Percentiles rank a stretch among this genome's conserved stretches.
These are phyloP conservation scores for Anguilla megastoma DNA, from an alignment of 2,797 vertebrate species.

Conservation along the genomic window DNA sequence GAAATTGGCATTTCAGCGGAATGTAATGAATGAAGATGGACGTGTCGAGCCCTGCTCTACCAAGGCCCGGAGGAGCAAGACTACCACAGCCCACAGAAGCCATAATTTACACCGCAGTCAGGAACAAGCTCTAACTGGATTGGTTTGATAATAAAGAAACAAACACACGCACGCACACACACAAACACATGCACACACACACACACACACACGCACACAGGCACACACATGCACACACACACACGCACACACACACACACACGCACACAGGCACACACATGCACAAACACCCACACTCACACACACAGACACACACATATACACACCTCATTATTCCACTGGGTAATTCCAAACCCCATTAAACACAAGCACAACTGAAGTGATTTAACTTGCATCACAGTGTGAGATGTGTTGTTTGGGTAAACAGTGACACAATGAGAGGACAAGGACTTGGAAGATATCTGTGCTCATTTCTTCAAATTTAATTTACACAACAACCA, in stretches of 20 bases:
- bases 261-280: background rate
- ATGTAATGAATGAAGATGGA: slow-evolving; percentile 32
- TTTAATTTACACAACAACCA: background rate
- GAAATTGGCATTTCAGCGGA: background rate
- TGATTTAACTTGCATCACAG: background rate
- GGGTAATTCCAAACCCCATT: slow-evolving; percentile 12
- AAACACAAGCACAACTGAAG: background rate
- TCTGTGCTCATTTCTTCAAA: background rate
- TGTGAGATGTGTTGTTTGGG: background rate
- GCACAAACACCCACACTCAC: slow-evolving; percentile 21
- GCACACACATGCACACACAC: slow-evolving; percentile 5
- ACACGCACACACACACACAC: slow-evolving; percentile 24
- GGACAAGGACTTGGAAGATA: background rate
- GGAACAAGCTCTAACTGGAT: background rate
- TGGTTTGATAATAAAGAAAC: slow-evolving; percentile 9
- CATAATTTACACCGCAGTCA: background rate
- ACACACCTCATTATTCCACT: slow-evolving; percentile 21
- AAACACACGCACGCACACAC: background rate
- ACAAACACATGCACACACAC: slow-evolving; percentile 12
- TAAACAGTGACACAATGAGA: slow-evolving; percentile 7
- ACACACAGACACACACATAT: slow-evolving; percentile 36
- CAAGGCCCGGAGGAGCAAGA: slow-evolving; percentile 25
- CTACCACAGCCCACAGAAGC: background rate
- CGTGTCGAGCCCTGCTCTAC: slow-evolving; percentile 40
- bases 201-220: slow-evolving; percentile 10